Percentiles rank a stretch among this genome's conserved stretches.
phyloP scores from a whole-genome alignment of 2,113 vertebrate genomes.

The pig (Sus scrofa) region T2T-Sscrofa CM000812.6:180344001-180344500 shows the following conservation, averaged over 20 bases:
- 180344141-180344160: neutral
- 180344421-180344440: neutral
- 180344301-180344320: neutral
- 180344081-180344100: neutral
- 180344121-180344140: neutral
- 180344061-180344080: neutral
- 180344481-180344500: neutral
- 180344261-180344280: neutral
- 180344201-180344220: neutral
- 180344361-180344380: neutral
- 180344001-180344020: neutral
- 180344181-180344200: accelerated
- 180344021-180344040: neutral
- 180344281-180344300: neutral
- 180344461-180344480: neutral
- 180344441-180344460: neutral
- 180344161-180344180: neutral
- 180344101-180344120: neutral
- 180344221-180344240: neutral
- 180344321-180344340: neutral
- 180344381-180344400: neutral
- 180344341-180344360: neutral
- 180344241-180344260: neutral
- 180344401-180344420: neutral
- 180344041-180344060: neutral